Percentiles rank a stretch among this genome's conserved stretches.
phyloP scores from a whole-genome alignment of 2,113 vertebrate genomes.

The Serinus canaria region DNA sequence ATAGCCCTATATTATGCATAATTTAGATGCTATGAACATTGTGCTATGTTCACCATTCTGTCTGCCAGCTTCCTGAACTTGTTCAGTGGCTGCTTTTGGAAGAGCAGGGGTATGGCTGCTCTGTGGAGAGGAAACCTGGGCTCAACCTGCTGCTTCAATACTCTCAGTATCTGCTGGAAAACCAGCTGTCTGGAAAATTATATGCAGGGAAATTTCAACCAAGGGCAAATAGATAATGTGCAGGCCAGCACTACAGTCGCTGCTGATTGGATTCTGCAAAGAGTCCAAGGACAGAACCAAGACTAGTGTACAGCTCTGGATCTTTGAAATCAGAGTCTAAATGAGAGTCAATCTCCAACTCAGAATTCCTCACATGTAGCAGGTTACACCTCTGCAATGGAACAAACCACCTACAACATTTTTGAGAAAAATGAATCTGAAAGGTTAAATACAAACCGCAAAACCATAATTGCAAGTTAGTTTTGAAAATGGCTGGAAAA shows the following conservation, averaged over 20 bases:
- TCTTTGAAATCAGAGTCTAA: neutral
- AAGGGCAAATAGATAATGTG: neutral
- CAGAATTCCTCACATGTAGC: neutral
- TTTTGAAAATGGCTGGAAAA: neutral
- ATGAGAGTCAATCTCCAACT: neutral
- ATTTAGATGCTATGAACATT: conserved; percentile 27
- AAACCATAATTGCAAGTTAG: neutral
- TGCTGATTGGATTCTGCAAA: neutral
- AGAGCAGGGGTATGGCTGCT: neutral
- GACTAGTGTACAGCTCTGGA: neutral
- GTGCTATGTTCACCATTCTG: neutral
- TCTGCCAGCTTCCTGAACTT: neutral
- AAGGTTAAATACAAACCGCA: neutral
- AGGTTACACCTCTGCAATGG: neutral
- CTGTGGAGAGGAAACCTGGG: neutral
- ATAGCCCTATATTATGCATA: conserved; percentile 10
- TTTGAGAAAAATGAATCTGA: neutral
- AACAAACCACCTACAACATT: neutral
- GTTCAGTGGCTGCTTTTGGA: neutral
- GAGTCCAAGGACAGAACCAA: neutral
- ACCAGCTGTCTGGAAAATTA: neutral
- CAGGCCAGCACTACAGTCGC: neutral
- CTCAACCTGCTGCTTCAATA: neutral
- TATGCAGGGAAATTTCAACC: neutral
- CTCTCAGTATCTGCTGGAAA: neutral